These are phyloP conservation scores for Trachelipus rathkii DNA, from an alignment of 1,140 invertebrate genomes.

Conservation along the genomic window DNA sequence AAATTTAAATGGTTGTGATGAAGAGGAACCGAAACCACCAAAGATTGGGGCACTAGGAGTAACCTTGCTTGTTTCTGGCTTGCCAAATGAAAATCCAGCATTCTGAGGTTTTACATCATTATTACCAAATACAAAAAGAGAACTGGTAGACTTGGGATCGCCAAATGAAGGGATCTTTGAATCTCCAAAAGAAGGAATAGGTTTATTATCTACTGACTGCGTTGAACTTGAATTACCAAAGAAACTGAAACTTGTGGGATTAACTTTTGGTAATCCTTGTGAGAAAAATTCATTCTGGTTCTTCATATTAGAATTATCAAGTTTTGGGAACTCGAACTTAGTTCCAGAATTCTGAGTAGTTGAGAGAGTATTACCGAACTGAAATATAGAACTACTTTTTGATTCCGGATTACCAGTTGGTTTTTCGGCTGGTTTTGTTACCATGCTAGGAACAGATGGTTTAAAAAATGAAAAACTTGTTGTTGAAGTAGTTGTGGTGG, in stretches of 20 bases:
- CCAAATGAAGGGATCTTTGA: background rate
- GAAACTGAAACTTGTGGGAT: background rate
- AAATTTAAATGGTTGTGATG: background rate
- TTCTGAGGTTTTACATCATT: background rate
- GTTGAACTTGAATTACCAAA: background rate
- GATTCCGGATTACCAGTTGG: too few relatives aligned
- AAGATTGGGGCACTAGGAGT: background rate
- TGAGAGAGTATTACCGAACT: background rate
- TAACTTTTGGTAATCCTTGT: background rate
- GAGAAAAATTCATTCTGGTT: background rate
- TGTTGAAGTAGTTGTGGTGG: too few relatives aligned
- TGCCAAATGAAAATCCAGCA: background rate
- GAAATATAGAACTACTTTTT: background rate
- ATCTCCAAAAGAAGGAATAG: background rate
- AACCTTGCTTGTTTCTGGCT: background rate
- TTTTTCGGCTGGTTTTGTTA: too few relatives aligned
- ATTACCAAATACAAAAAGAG: background rate
- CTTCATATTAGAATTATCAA: background rate
- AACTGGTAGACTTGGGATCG: background rate
- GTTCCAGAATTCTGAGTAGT: background rate
- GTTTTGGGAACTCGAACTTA: background rate
- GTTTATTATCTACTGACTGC: background rate
- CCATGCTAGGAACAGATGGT: too few relatives aligned
- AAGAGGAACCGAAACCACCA: background rate
- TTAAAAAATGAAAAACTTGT: too few relatives aligned